Base-by-base conservation (phyloP, 2,888 invertebrate species). In the Sussaba pulchella region DNA sequence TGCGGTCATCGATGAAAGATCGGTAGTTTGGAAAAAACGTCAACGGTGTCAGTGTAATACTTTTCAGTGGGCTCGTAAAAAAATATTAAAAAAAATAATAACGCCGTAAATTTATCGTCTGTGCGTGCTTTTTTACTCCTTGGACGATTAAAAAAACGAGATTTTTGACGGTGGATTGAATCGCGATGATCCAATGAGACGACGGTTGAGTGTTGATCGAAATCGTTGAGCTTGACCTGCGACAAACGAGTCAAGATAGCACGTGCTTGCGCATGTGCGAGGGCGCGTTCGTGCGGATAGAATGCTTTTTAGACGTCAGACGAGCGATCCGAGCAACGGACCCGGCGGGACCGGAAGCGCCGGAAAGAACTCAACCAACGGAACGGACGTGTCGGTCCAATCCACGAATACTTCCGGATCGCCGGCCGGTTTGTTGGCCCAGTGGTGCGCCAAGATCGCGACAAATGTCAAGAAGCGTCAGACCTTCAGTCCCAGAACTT, bases 391-490 rank as follows among this genome's bases (percentile, higher is more conserved):
- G 50, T 63, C 84, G 69, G 82, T 87, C 50, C 86, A 87, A 26
- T 83, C 88, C 59, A 84, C 88, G 74, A 84, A 88, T 12, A 86
- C 88, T 57, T 82, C 85, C 78, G 78, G 84, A 66, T 76, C 82
- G 75, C 83, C 83, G 52, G 86, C 89, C 75, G 87, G 88, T 24
- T 86, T 89, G 10, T 76, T 91, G 82, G 87, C 90, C 82, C 92
- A 90, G 74, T 90, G 90, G 91, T 91, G 91, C 85, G 86, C 90
- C 17, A 89, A 88, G 72, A 88, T 92, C 41, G 87, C 91, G n/a
- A 89, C 91, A 26, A 91, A 91, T 84, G 91, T 91, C 70, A 91
- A 90, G 83, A 88, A 88, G 79, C 87, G 90, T 47, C 91, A 90
- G 59, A 85, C 87, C 72, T 89, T 90, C 78, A 89, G 88, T 31